phyloP scores from a whole-genome alignment of 2,113 vertebrate species.

The Nothobranchius kuhntae region DNA sequence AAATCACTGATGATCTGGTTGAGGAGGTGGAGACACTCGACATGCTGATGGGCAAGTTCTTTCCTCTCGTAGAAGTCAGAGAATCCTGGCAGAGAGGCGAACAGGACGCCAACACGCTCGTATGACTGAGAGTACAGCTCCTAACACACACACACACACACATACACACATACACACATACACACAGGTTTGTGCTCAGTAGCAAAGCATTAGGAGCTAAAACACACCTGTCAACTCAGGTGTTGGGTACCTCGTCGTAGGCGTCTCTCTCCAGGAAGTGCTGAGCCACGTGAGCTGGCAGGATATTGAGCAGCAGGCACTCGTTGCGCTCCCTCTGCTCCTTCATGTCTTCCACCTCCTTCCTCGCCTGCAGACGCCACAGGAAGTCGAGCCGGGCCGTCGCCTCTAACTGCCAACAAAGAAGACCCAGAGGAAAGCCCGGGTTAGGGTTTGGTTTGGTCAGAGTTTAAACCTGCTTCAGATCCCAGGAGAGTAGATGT shows the following conservation, averaged over 20 bases:
- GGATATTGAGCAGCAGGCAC: conserved; percentile 89
- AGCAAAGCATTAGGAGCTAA: too few species aligned
- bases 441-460: too few species aligned
- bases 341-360: conserved; percentile 61
- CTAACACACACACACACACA: conserved; percentile 61
- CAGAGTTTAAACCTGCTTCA: neutral
- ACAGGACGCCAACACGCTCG: conserved; percentile 90
- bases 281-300: conserved; percentile 87
- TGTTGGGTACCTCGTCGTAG: conserved; percentile 82
- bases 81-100: conserved; percentile 91
- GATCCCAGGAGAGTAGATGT: neutral
- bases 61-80: conserved; percentile 90
- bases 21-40: conserved; percentile 89
- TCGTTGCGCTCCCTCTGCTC: conserved; percentile 85
- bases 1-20: conserved; percentile 93
- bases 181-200: neutral
- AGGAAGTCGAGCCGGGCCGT: conserved; percentile 82
- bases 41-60: conserved; percentile 86
- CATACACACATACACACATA: neutral
- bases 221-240: too few species aligned
- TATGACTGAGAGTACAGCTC: conserved; percentile 91
- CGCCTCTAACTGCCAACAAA: conserved; percentile 83
- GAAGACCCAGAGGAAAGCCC: neutral
- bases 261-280: conserved; percentile 90
- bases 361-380: conserved; percentile 59